Percentiles rank a stretch among this genome's conserved stretches.
These are phyloP conservation scores for Eledone cirrhosa DNA, from an alignment of 2,888 invertebrate species.

Conservation along the genomic window DNA sequence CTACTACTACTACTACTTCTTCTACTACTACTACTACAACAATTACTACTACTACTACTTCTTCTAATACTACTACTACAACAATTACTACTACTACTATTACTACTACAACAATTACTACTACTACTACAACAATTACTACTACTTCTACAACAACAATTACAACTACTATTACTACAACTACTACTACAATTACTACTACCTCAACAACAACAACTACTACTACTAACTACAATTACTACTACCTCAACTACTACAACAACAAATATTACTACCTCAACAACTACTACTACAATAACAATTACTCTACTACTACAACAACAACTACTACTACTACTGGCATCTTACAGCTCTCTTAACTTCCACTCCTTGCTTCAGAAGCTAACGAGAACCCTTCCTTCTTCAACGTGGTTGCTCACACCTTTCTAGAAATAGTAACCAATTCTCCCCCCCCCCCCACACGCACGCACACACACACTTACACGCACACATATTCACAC, in stretches of 20 bases:
- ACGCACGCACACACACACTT: too few species aligned
- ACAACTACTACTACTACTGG: not conserved
- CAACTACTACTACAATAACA: constrained; percentile 12
- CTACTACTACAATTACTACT: constrained; percentile 25
- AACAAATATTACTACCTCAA: not conserved
- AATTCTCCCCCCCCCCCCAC: too few species aligned
- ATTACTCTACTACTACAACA: not conserved
- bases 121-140: not conserved
- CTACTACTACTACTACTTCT: not conserved
- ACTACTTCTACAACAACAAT: not conserved
- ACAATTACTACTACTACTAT: not conserved
- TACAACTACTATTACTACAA: constrained; percentile 17
- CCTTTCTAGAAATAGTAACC: too few species aligned
- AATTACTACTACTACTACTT: not conserved
- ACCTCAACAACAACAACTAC: not conserved
- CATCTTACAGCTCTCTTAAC: not conserved
- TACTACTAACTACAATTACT: constrained; percentile 15
- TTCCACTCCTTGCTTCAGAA: not conserved
- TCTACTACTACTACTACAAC: not conserved
- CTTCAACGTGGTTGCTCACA: too few species aligned
- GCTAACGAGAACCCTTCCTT: not conserved
- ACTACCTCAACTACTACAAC: too few species aligned
- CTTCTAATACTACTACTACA: not conserved
- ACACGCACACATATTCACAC: too few species aligned
- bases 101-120: not conserved